Evolutionary conservation across 30 jellyfish, hydroid and myxozoan species (phyloP).

Genomic region (Rhopilema esculentum): DNA sequence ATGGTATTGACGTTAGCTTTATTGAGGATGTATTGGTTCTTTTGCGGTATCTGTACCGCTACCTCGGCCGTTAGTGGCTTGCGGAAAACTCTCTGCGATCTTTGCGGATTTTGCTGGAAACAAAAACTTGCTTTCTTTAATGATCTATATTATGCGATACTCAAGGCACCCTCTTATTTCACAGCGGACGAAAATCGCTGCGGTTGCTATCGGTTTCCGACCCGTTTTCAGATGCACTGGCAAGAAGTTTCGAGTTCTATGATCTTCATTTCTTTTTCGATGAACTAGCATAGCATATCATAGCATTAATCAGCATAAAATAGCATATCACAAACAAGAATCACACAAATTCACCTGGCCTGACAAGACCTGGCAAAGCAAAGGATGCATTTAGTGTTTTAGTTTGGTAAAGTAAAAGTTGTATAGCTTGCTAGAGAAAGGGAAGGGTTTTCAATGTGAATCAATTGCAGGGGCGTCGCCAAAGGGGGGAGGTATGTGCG

Average conservation of each 20-base stretch:
- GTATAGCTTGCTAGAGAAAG: no score
- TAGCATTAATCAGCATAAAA: no score
- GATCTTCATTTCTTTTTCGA: neutral
- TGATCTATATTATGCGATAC: neutral
- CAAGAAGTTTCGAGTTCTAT: neutral
- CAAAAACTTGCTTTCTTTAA: neutral
- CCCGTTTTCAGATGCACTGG: neutral
- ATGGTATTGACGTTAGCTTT: neutral
- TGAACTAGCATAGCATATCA: neutral
- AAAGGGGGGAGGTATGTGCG: no score
- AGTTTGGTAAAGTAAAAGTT: no score
- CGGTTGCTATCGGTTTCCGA: neutral
- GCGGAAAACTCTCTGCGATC: constrained; percentile 9
- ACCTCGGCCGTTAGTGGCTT: constrained; percentile 38
- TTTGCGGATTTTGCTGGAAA: constrained; percentile 11
- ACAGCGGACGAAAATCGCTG: neutral
- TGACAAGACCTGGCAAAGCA: no score
- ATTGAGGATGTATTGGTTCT: neutral
- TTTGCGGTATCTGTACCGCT: constrained; percentile 17
- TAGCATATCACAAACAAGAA: no score
- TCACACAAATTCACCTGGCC: no score
- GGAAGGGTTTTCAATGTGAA: no score
- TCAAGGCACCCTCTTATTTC: neutral
- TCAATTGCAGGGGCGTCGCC: no score
- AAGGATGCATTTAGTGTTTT: no score